Evolutionary conservation across 2,113 vertebrate genomes (phyloP), one percentile per base, ranked within the genome.

Genomic region (Pardalotus punctatus): DNA sequence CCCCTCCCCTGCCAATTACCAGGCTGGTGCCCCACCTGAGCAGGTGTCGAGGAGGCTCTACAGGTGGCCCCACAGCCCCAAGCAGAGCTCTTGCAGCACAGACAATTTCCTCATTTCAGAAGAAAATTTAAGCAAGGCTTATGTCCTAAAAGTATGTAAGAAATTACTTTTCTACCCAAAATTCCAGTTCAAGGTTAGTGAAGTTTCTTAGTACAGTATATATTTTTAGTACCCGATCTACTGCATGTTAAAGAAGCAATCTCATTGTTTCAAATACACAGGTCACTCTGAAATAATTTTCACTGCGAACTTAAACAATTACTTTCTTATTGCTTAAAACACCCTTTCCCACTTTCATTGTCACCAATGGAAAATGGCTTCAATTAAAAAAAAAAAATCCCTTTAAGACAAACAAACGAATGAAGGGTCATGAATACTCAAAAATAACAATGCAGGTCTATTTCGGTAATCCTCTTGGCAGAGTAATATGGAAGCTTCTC

Each of bases 381-480:
- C 66, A 79, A 93, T 81, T 36, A 87, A 22, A 45, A 45, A 45
- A 87, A 85, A 94, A 91, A 95, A 85, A n/a, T 22, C 18, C 22
- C n/a, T 89, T 64, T 95, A 94, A 95, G 92, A 73, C 50, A 95
- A 95, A 91, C 85, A 94, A 95, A 94, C 6, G 0, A 92, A 86
- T 16, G 82, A 87, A 92, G 85, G 67, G 90, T 96, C 95, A 97
- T 2, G 24, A 95, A 94, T 91, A 57, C 56, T 93, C 74, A 58
- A 91, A 96, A 94, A 94, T 73, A 96, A 94, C 91, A 96, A 96
- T 93, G 22, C 43, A 58, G 22, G 65, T 94, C 93, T 96, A 92
- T 96, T 96, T 94, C 90, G 50, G 88, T 96, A 72, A 79, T 86
- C 81, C 66, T 81, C 88, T 97, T 94, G 97, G 96, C 90, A 97